Conservation (phyloP, 2,888 invertebrate species). For the Hydraecia micacea region DNA sequence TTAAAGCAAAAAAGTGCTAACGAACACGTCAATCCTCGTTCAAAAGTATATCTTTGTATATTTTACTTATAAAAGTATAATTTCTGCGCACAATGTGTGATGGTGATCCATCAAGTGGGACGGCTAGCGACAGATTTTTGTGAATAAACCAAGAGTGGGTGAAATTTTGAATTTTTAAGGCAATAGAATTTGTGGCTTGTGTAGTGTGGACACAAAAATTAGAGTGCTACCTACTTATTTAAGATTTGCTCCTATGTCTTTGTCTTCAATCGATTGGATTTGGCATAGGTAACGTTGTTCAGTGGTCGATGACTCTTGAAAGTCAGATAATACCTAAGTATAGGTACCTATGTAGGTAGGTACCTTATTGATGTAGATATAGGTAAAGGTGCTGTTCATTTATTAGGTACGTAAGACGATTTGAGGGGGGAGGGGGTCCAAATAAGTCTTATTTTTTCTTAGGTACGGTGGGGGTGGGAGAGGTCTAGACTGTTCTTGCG, state of each 20-base stretch:
- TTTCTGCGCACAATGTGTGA: conserved; percentile 66
- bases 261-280: neutral
- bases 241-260: neutral
- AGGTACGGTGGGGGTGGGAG: too few species aligned
- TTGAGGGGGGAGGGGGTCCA: too few species aligned
- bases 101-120: conserved; percentile 73
- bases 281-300: neutral
- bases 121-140: conserved; percentile 72
- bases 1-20: conserved; percentile 65
- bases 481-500: too few species aligned
- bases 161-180: conserved; percentile 45
- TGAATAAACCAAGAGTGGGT: conserved; percentile 56
- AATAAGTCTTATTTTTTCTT: too few species aligned
- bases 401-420: too few species aligned
- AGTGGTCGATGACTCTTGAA: neutral
- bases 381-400: neutral
- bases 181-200: conserved; percentile 11
- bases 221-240: neutral
- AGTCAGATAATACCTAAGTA: neutral
- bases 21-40: conserved; percentile 73
- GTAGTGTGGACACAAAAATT: conserved; percentile 1
- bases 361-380: neutral
- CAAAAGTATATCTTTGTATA: conserved; percentile 49
- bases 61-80: conserved; percentile 55
- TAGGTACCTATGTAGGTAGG: too few species aligned